Conservation (phyloP, 2,888 invertebrate species). For the Phyllotreta striolata region DNA sequence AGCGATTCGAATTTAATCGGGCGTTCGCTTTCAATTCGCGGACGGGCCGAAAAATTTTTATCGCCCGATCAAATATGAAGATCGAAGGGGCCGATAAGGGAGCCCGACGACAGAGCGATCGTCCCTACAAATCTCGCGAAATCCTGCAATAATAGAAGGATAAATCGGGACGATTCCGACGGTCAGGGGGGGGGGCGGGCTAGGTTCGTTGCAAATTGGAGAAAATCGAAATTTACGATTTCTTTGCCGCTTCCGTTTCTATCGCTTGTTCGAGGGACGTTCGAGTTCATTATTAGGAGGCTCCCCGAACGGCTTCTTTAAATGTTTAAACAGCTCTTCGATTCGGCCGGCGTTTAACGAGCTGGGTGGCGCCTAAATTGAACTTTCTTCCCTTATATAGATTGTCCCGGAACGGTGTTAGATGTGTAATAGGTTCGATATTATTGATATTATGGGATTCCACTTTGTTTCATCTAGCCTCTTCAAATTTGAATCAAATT, state of each 20-base stretch:
- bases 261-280: neutral
- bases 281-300: neutral
- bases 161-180: constrained; percentile 7
- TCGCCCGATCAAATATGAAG: neutral
- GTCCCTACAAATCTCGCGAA: constrained; percentile 14
- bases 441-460: no score
- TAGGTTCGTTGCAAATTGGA: constrained; percentile 7
- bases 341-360: neutral
- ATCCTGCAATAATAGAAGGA: constrained; percentile 14
- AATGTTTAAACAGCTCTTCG: neutral
- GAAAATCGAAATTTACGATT: constrained; percentile 6
- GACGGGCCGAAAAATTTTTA: neutral
- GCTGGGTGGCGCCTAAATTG: neutral
- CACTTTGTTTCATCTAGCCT: no score
- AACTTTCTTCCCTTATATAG: neutral
- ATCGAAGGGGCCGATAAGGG: constrained; percentile 4
- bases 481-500: no score
- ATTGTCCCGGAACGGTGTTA: no score
- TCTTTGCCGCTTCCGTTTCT: neutral
- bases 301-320: constrained; percentile 1
- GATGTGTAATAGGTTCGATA: no score
- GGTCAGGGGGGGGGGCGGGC: constrained; percentile 6
- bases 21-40: no score
- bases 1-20: no score
- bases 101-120: neutral